Conservation (phyloP, 2,113 vertebrate species). For the Origma solitaria region DNA sequence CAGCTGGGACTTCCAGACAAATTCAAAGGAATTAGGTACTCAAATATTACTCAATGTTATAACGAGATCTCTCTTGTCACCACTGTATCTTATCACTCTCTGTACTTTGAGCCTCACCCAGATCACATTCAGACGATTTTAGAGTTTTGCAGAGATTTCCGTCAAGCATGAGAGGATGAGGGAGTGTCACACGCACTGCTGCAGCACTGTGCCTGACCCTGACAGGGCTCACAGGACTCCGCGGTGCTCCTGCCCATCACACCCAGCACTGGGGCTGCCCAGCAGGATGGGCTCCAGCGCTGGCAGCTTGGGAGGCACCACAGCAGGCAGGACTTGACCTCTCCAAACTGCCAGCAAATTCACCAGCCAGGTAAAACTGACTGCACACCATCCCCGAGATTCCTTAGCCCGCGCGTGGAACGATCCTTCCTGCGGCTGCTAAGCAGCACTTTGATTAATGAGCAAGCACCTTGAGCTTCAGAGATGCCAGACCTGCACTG, state of each 20-base stretch:
- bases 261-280: background rate
- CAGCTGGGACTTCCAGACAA: background rate
- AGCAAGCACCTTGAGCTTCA: conserved; percentile 13
- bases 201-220: background rate
- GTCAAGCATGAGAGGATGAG: background rate
- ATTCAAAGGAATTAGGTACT: background rate
- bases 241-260: background rate
- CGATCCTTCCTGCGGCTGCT: background rate
- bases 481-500: conserved; percentile 11
- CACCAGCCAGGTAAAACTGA: background rate
- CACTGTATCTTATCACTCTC: background rate
- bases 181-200: rapidly evolving
- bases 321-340: background rate
- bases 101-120: background rate
- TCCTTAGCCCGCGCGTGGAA: background rate
- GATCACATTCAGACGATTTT: too few relatives aligned
- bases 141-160: background rate
- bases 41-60: background rate
- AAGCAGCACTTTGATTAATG: conserved; percentile 1
- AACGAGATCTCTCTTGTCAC: background rate
- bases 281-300: background rate
- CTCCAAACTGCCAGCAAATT: background rate
- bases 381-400: background rate
- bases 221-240: background rate
- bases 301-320: background rate